Base-by-base conservation (phyloP, 2,113 vertebrate genomes). In the Sebastes schlegelii region DNA sequence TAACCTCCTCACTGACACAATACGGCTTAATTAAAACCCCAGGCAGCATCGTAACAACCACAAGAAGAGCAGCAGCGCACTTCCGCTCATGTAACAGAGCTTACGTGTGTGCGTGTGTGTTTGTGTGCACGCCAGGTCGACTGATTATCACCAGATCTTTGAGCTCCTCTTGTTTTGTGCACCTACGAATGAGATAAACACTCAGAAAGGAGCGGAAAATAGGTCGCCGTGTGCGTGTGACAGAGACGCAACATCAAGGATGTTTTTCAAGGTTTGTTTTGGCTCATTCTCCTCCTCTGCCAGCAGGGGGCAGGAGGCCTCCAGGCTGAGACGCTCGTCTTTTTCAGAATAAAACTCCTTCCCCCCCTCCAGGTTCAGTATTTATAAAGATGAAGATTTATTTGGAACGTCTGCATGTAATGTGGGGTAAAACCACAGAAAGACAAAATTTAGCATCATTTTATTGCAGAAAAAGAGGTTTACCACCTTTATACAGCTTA, bases 231-330 rank as follows among this genome's bases (percentile, higher is more conserved):
- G 1, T 71, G 45, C 16, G 68, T 23, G 57, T n/a, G 43, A 5
- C 23, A 9, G 51, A 67, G 17, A 79, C 1, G 1, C 0, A 61
- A 19, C 58, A 42, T 58, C 11, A 74, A 51, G 16, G 34, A 67
- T 75, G 78, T 8, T 67, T 26, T 64, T 51, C 13, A 14, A 52
- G 42, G 23, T 62, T 61, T 8, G 8, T 71, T 84, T 43, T 67
- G 43, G 45, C 11, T 64, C n/a, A 40, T 66, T 10, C 26, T 3
- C 26, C 9, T 82, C 8, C 1, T n/a, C 63, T 19, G 73, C 91
- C 92, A 92, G 89, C 83, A 94, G 93, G 85, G 87, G 91, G 93
- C 92, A 86, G 79, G 51, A 82, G 74, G 40, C 70, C 67, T 74
- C 86, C 65, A 88, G 69, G 34, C 45, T 74, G 45, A 69, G 13